Percentiles rank a stretch among this genome's conserved stretches.
phyloP scores from a whole-genome alignment of 2,888 invertebrate species.

The Copidosoma aretas region DNA sequence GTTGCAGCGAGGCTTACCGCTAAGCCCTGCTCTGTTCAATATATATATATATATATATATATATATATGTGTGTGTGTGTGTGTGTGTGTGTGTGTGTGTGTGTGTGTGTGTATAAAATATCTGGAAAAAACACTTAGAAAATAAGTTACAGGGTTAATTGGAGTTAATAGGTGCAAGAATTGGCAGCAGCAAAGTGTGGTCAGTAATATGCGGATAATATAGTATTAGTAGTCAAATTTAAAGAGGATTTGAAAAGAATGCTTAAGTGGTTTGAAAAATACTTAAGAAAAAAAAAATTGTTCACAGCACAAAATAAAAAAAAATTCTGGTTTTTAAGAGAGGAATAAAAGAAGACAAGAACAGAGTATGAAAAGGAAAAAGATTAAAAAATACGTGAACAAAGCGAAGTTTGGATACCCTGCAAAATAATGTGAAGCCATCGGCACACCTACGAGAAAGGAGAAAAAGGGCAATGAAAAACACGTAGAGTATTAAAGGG shows the following conservation, averaged over 20 bases:
- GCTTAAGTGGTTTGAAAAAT: not conserved
- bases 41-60: too few relatives aligned
- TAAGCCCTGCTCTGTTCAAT: too few relatives aligned
- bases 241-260: not conserved
- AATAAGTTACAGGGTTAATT: too few relatives aligned
- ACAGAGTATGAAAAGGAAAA: slow-evolving; percentile 23
- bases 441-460: slow-evolving; percentile 22
- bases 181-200: too few relatives aligned
- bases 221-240: too few relatives aligned
- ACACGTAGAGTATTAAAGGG: slow-evolving; percentile 30
- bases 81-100: too few relatives aligned
- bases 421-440: slow-evolving; percentile 10
- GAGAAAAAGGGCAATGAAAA: slow-evolving; percentile 27
- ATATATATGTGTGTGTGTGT: too few relatives aligned
- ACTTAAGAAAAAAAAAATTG: not conserved
- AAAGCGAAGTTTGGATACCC: slow-evolving; percentile 20
- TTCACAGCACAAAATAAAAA: not conserved
- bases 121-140: too few relatives aligned
- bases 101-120: too few relatives aligned
- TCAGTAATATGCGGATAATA: too few relatives aligned
- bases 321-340: not conserved
- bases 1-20: too few relatives aligned
- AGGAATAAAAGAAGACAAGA: not conserved
- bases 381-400: slow-evolving; percentile 15
- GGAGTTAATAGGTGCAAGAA: too few relatives aligned